phyloP scores from a whole-genome alignment of 2,113 vertebrate species.

The Callospermophilus lateralis region DNA sequence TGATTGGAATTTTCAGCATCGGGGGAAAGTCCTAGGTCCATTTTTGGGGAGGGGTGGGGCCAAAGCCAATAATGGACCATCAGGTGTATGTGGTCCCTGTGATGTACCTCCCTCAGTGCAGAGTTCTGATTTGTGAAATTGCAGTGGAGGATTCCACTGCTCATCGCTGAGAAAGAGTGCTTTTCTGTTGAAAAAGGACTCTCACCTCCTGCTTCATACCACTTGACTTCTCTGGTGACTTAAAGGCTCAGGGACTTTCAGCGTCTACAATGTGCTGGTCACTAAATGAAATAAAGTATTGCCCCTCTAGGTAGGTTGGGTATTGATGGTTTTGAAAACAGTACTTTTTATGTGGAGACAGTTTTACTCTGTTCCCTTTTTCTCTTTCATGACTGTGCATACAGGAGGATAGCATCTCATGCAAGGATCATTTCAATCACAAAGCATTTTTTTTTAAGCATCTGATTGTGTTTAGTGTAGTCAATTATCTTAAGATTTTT shows the following conservation, averaged over 20 bases:
- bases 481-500: neutral
- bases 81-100: neutral
- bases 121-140: slow-evolving; percentile 3
- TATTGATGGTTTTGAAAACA: slow-evolving; percentile 35
- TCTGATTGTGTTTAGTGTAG: neutral
- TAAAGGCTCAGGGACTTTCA: neutral
- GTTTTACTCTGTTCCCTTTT: neutral
- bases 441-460: neutral
- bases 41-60: neutral
- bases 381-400: neutral
- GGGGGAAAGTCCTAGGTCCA: neutral
- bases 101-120: neutral
- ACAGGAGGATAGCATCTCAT: neutral
- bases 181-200: neutral
- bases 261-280: neutral
- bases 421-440: neutral
- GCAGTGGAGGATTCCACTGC: neutral
- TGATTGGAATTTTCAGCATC: slow-evolving; percentile 14
- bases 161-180: neutral
- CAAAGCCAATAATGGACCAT: neutral
- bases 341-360: neutral
- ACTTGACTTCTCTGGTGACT: neutral
- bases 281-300: neutral
- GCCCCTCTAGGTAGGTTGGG: neutral
- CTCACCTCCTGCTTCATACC: neutral